phyloP scores from a whole-genome alignment of 2,113 vertebrate species.

The Rhinoderma darwinii region DNA sequence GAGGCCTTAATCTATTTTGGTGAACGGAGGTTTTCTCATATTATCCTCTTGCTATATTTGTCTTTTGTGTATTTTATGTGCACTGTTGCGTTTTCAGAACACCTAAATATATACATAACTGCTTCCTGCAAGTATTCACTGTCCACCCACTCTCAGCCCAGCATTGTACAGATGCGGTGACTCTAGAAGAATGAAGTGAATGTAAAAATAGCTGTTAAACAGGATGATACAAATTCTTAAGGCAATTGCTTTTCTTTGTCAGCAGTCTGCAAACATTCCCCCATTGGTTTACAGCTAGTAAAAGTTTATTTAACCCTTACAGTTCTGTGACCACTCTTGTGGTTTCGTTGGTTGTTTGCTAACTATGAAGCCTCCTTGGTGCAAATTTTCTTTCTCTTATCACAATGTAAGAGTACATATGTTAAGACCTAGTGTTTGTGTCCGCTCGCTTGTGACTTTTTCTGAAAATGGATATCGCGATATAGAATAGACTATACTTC shows the following conservation, averaged over 20 bases:
- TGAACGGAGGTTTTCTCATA: background rate
- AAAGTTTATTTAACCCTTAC: background rate
- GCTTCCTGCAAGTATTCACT: background rate
- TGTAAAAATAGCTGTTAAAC: conserved; percentile 59
- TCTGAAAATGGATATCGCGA: no score
- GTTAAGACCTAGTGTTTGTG: background rate
- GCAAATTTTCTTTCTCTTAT: background rate
- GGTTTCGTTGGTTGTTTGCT: no score
- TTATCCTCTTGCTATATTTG: background rate
- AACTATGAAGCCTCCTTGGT: background rate
- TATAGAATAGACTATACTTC: no score
- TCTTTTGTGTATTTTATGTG: background rate
- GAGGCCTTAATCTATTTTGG: no score
- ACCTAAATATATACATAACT: conserved; percentile 36
- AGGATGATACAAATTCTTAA: conserved; percentile 48
- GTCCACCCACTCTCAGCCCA: background rate
- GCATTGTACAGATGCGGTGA: conserved; percentile 15
- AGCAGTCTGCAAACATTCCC: conserved; percentile 41
- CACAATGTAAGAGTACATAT: no score
- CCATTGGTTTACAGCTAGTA: conserved; percentile 3
- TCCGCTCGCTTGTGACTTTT: no score
- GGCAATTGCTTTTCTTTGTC: conserved; percentile 27
- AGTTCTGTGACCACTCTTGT: background rate
- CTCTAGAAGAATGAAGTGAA: conserved; percentile 49
- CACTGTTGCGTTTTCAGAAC: background rate